Evolutionary conservation across 2,888 invertebrate species (phyloP).

Genomic region (Philopedon plagiatum): DNA sequence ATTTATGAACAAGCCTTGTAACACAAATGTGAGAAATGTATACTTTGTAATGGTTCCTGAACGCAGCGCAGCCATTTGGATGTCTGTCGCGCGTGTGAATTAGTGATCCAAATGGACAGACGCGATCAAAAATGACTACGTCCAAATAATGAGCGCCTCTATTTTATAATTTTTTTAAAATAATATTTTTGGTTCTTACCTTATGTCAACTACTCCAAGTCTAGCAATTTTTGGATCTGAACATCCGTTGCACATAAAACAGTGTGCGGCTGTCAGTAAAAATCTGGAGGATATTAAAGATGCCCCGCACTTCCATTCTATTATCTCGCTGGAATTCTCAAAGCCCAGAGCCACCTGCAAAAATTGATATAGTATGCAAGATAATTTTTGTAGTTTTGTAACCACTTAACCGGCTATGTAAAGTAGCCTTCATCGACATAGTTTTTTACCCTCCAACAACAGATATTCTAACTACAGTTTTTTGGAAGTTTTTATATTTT

Average conservation of each 20-base stretch:
- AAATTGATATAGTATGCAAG: too few relatives aligned
- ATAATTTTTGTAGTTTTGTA: too few relatives aligned
- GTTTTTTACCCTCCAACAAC: too few relatives aligned
- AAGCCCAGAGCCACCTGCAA: conserved; percentile 68
- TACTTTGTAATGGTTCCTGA: too few relatives aligned
- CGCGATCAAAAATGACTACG: background rate
- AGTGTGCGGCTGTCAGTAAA: conserved; percentile 75
- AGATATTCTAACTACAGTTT: too few relatives aligned
- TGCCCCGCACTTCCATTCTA: conserved; percentile 70
- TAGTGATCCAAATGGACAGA: too few relatives aligned
- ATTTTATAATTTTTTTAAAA: background rate
- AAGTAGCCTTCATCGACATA: too few relatives aligned
- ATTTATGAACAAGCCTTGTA: too few relatives aligned
- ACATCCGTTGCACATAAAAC: conserved; percentile 60
- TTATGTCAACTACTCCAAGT: conserved; percentile 56
- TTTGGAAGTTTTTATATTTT: too few relatives aligned
- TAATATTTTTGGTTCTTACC: conserved; percentile 38
- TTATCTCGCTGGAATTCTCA: conserved; percentile 42
- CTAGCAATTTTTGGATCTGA: conserved; percentile 54
- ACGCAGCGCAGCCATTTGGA: too few relatives aligned
- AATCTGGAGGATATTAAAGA: conserved; percentile 71
- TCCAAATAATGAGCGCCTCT: background rate
- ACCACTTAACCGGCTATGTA: background rate
- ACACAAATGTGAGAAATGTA: too few relatives aligned
- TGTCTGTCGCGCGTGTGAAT: too few relatives aligned